These are phyloP conservation scores for Falco rusticolus DNA, from an alignment of 2,797 vertebrate genomes.

Conservation along the genomic window DNA sequence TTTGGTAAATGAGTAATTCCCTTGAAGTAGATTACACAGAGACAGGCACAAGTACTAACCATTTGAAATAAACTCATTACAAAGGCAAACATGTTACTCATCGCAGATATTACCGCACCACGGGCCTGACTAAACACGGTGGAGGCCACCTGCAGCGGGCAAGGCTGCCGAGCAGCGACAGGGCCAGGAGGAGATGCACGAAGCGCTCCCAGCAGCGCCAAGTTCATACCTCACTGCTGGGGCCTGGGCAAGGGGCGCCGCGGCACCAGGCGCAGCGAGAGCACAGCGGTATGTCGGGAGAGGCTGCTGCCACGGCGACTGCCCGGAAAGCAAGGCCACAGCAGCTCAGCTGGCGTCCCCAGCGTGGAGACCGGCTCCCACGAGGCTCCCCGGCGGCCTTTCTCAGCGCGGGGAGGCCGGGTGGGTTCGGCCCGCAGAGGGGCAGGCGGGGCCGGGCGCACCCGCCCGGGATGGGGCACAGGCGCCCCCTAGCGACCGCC, in stretches of 20 bases:
- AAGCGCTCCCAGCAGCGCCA: background rate
- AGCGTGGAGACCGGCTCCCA: fast-evolving
- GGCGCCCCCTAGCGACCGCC: background rate
- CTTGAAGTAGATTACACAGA: background rate
- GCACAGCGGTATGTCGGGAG: background rate
- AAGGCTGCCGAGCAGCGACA: background rate
- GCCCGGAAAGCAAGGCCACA: background rate
- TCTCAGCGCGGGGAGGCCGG: fast-evolving
- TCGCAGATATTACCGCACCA: background rate
- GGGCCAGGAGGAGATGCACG: background rate
- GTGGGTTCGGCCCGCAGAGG: no score
- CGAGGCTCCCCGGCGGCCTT: fast-evolving
- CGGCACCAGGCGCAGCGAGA: background rate
- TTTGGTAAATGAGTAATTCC: background rate
- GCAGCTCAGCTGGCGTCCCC: fast-evolving
- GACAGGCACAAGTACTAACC: background rate
- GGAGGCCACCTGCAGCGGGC: background rate
- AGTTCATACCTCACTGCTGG: background rate
- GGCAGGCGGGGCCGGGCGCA: no score
- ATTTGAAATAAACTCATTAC: background rate
- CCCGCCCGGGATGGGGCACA: no score
- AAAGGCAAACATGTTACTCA: constrained; percentile 17
- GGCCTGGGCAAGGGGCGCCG: background rate
- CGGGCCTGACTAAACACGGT: background rate
- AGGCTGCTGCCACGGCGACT: fast-evolving